Evolutionary conservation across 2,888 invertebrate genomes (phyloP).

Genomic region (Torymus auratus): DNA sequence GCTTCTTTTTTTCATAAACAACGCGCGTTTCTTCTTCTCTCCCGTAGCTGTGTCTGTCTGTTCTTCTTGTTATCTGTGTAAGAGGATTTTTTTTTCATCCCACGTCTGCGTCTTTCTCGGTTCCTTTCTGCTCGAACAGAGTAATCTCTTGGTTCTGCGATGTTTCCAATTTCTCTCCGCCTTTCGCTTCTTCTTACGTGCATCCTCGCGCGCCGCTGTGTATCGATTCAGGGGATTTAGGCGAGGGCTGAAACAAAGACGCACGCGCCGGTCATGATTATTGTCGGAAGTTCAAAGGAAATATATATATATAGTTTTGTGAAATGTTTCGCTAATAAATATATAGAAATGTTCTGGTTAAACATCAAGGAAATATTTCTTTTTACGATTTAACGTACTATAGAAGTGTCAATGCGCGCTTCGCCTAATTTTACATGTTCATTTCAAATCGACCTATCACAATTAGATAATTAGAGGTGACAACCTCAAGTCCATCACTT

Average conservation of each 20-base stretch:
- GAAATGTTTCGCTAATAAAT: neutral
- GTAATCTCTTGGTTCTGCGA: slow-evolving; percentile 1
- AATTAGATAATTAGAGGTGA: too few relatives aligned
- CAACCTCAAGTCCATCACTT: too few relatives aligned
- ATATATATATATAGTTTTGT: neutral
- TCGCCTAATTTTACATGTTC: too few relatives aligned
- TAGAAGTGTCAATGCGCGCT: too few relatives aligned
- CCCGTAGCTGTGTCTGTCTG: neutral
- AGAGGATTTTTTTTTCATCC: slow-evolving; percentile 17
- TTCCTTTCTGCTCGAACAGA: neutral
- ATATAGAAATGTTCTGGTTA: too few relatives aligned
- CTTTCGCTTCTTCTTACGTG: neutral
- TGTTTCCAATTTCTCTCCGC: slow-evolving; percentile 35
- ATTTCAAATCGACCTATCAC: too few relatives aligned
- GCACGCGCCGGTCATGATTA: neutral
- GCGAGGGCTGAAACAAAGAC: neutral
- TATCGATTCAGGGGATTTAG: neutral
- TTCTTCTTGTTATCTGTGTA: slow-evolving; percentile 22
- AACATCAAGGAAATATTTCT: too few relatives aligned
- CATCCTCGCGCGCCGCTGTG: neutral
- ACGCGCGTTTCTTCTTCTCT: neutral
- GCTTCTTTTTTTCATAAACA: slow-evolving; percentile 16
- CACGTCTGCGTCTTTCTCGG: neutral
- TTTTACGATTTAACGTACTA: too few relatives aligned
- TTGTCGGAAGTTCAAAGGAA: neutral